phyloP scores from a whole-genome alignment of 2,888 invertebrate species.

The Frankliniella intonsa region DNA sequence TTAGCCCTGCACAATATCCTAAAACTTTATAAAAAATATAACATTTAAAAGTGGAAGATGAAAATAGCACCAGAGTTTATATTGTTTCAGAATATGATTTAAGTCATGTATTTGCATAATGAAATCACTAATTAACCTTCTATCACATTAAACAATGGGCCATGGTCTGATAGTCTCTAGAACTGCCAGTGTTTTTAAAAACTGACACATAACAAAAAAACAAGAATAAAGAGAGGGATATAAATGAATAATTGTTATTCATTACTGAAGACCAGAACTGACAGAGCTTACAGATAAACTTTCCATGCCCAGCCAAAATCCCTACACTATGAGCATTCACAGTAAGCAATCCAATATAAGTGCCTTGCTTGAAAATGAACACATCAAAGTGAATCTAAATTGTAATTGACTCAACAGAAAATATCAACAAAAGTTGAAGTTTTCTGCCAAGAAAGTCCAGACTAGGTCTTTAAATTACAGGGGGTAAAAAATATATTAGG shows the following conservation, averaged over 20 bases:
- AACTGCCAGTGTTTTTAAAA: too few species aligned
- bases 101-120: conserved; percentile 20
- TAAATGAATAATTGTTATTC: too few species aligned
- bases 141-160: conserved; percentile 23
- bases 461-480: conserved; percentile 4
- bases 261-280: too few species aligned
- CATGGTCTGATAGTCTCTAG: neutral
- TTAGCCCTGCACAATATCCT: conserved; percentile 2
- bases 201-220: neutral
- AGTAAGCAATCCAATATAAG: too few species aligned
- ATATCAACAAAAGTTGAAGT: too few species aligned
- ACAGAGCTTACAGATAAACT: too few species aligned
- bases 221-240: neutral
- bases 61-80: conserved; percentile 25
- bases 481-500: too few species aligned
- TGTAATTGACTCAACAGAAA: too few species aligned
- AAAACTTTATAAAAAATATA: conserved; percentile 24
- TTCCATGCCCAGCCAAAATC: too few species aligned
- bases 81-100: conserved; percentile 15
- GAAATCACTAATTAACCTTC: conserved; percentile 13
- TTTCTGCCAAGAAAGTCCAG: neutral
- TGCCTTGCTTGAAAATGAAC: too few species aligned
- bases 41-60: conserved; percentile 23
- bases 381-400: too few species aligned
- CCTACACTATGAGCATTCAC: too few species aligned